Evolutionary conservation across 2,888 invertebrate genomes (phyloP), one percentile per base, ranked within the genome.

Genomic region (Meteorus cinctellus): DNA sequence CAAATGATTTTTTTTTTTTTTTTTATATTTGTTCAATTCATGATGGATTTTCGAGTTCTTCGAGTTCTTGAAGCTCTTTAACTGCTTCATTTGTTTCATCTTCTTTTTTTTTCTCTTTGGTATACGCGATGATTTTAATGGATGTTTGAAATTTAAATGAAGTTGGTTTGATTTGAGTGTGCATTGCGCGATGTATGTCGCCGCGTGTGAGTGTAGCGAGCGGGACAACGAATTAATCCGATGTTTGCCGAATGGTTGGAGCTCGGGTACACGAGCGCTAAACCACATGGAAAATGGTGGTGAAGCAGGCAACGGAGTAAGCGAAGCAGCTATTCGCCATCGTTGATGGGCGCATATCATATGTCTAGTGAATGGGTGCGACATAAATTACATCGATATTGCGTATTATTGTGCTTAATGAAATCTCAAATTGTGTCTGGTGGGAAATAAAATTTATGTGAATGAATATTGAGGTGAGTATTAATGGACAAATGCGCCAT

Each of bases 271-370:
- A 75, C 68, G 65, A 75, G 75, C 78, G 75, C 74, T 79, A 81
- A 78, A 80, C 81, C 85, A 85, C 84, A 84, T 85, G 84, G 87
- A 87, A 87, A 87, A 87, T 87, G 87, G 87, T 84, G 85, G 83
- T 82, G 79, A 80, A 83, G 80, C 81, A 79, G 81, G 81, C 82
- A 83, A 82, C 83, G 79, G 78, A 83, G 82, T 81, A 80, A 85
- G 80, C 83, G 78, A 83, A 83, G 84, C 84, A 86, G 84, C 83
- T 83, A 87, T 84, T 87, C 87, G 86, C 87, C 86, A 87, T 87
- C 85, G 87, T 87, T 85, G 85, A 86, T 85, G 83, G 84, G 78
- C 78, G 82, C 81, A 82, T 77, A 82, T 81, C 79, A 81, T 80
- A 74, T 74, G 75, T 82, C 75, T 75, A 78, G 80, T 84, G 70